These are phyloP conservation scores for Oncopodura yosiiana DNA, from an alignment of 1,140 invertebrate species.

Conservation along the genomic window DNA sequence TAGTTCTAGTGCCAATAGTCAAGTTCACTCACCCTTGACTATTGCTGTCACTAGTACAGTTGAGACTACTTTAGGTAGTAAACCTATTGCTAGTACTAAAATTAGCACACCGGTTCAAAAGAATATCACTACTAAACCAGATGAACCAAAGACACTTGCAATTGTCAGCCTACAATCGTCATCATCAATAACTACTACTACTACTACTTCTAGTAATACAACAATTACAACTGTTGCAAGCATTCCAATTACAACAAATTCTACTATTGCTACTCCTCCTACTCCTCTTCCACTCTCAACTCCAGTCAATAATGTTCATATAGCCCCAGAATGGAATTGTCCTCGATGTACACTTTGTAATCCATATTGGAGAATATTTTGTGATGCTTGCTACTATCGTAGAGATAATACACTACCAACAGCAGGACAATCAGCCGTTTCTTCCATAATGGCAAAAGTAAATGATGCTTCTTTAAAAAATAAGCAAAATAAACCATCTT, in stretches of 20 bases:
- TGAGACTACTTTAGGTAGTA: too few relatives aligned
- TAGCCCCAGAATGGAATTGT: constrained; percentile 43
- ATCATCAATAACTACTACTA: constrained; percentile 3
- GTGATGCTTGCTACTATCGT: constrained; percentile 44
- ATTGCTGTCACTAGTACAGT: background rate
- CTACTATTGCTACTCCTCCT: background rate
- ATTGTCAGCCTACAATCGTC: background rate
- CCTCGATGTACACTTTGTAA: constrained; percentile 48
- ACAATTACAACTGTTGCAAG: background rate
- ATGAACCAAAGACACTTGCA: background rate
- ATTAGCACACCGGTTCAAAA: too few relatives aligned
- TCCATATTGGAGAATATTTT: constrained; percentile 47
- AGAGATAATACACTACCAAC: background rate
- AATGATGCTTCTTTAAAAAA: background rate
- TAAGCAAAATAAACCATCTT: background rate
- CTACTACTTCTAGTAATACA: background rate
- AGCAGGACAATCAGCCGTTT: background rate
- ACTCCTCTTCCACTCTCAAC: background rate
- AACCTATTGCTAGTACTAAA: too few relatives aligned
- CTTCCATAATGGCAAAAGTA: background rate
- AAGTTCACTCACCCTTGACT: too few relatives aligned
- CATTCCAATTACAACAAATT: background rate
- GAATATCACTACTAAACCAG: too few relatives aligned
- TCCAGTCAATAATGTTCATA: too few relatives aligned
- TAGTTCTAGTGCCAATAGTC: too few relatives aligned